Evolutionary conservation across 1,140 invertebrate genomes (phyloP), one percentile per base, ranked within the genome.

Genomic region (Drosophila virilis): DNA sequence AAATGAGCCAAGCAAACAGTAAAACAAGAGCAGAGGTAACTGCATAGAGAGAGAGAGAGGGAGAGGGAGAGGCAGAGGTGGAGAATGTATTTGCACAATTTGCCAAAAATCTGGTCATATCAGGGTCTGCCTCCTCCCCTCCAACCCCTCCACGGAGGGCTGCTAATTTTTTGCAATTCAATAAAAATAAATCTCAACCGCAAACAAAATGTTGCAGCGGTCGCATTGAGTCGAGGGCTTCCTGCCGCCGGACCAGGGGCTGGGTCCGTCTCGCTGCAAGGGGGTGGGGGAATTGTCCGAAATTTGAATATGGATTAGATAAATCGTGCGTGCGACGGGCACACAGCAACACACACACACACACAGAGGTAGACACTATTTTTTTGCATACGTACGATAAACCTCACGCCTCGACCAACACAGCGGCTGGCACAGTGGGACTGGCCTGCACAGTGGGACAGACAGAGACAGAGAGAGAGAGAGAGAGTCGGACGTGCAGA

Each of bases 221-320:
- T 64, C 75, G 62, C 64, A 64, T 65, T 33, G 15, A 40, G 15
- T 13, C 33, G 43, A 43, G 35, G 48, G 43, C 43, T 48, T 33
- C 17, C 10, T 40, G 38, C 6, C 17, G 22, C 22, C 22, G 22
- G 22, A 28, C 22, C 22, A 28, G 22, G 22, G 22, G 22, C 22
- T 28, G 22, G 22, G 22, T 28, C 22, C 22, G 22, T 28, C 4
- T 6, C 3, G 3, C 22, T 28, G 22, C 22, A 28, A 28, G 22
- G 22, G 22, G 22, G 22, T 28, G 33, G 68, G 42, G 38, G 73
- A 42, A 69, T 77, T 78, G 75, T 50, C 75, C 72, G 38, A 73
- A 83, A 88, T 89, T 88, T 83, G 83, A 88, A 88, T 89, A 88
- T 89, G 83, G 83, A 89, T 88, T 89, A 88, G 77, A 71, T 65